phyloP scores from a whole-genome alignment of 2,797 vertebrate genomes.

The Acrossocheilus wenchowensis region DNA sequence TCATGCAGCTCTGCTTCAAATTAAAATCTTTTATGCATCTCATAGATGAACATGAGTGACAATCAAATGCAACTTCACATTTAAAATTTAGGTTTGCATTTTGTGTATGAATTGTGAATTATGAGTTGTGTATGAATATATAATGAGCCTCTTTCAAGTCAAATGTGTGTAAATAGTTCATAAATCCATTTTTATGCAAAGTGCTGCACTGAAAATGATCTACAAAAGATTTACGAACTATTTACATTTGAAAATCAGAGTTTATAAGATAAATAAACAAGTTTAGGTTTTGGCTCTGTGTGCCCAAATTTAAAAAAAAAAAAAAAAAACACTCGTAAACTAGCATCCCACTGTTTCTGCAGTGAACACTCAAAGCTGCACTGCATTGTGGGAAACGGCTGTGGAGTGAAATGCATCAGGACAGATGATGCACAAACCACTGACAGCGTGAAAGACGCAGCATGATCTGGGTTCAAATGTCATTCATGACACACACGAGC shows the following conservation, averaged over 20 bases:
- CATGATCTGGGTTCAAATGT: too few species aligned
- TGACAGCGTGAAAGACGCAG: not conserved
- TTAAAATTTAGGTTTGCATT: not conserved
- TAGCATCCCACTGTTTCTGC: not conserved
- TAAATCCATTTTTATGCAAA: too few species aligned
- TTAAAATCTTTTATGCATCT: not conserved
- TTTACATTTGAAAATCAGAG: too few species aligned
- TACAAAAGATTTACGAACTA: too few species aligned
- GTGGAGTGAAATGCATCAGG: not conserved
- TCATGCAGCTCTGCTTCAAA: too few species aligned
- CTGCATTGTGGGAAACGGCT: not conserved
- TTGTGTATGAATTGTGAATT: not conserved
- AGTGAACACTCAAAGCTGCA: not conserved
- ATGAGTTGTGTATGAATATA: not conserved
- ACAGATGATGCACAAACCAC: not conserved
- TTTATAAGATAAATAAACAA: too few species aligned
- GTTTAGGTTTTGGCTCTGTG: too few species aligned
- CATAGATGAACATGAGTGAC: not conserved
- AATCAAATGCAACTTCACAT: not conserved
- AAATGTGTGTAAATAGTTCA: not conserved
- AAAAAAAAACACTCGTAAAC: too few species aligned
- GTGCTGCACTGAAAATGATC: too few species aligned
- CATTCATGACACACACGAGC: not conserved
- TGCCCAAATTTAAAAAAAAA: too few species aligned
- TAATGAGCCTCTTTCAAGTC: not conserved